Conservation (phyloP, 2,113 vertebrate genomes). For the Megaceryle maxima region DNA sequence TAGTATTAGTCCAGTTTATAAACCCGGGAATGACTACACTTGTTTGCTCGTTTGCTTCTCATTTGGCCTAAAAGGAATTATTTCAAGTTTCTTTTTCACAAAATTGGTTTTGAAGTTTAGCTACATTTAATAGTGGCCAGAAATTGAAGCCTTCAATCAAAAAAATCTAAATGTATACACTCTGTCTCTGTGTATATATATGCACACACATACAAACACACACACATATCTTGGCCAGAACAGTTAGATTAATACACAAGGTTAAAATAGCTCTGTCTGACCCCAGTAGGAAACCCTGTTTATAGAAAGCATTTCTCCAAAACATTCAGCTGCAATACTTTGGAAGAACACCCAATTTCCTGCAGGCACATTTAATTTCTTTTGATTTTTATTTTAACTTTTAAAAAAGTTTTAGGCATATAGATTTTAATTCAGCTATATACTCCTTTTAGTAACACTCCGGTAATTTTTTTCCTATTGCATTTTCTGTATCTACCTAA, state of each 20-base stretch:
- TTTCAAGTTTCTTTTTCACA: background rate
- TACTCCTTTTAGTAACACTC: background rate
- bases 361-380: background rate
- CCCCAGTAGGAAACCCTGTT: constrained; percentile 32
- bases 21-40: background rate
- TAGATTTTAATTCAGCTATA: background rate
- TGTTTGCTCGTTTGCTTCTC: background rate
- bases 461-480: background rate
- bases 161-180: background rate
- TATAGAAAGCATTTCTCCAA: background rate
- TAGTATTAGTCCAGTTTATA: background rate
- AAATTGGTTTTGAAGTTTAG: background rate
- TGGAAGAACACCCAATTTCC: background rate
- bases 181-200: background rate
- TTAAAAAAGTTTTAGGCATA: background rate
- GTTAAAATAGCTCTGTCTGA: constrained; percentile 42
- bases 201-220: background rate
- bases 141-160: background rate
- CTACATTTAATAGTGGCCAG: background rate
- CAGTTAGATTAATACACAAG: background rate
- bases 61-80: background rate
- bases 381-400: too few relatives aligned
- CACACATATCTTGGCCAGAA: background rate
- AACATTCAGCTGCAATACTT: background rate
- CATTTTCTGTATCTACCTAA: background rate